These are phyloP conservation scores for Acanthosepion pharaonis DNA, from an alignment of 2,888 invertebrate species.

Conservation along the genomic window DNA sequence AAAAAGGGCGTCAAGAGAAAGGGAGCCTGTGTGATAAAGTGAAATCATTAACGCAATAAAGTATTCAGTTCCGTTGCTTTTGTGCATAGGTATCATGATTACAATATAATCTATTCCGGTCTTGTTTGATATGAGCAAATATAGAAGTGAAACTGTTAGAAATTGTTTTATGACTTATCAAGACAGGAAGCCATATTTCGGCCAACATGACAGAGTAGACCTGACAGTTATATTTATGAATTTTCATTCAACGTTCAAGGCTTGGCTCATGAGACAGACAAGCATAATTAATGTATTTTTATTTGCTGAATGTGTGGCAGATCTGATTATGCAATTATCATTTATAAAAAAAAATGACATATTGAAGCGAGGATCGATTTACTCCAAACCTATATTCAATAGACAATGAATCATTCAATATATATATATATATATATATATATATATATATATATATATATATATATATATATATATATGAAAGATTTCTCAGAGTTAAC, in stretches of 20 bases:
- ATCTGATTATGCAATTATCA: not conserved
- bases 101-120: not conserved
- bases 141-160: not conserved
- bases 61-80: not conserved
- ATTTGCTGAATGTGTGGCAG: not conserved
- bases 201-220: not conserved
- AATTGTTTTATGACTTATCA: not conserved
- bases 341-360: not conserved
- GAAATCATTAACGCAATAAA: not conserved
- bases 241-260: not conserved
- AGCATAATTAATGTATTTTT: not conserved
- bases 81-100: not conserved
- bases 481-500: too few relatives aligned
- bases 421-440: not conserved
- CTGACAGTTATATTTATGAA: not conserved
- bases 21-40: not conserved
- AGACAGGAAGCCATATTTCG: not conserved
- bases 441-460: not conserved
- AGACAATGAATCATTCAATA: not conserved
- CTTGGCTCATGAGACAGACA: not conserved
- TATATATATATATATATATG: not conserved
- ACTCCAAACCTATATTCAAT: not conserved
- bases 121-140: slow-evolving; percentile 4
- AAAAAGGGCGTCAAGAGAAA: not conserved
- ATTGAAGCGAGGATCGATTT: not conserved